Base-by-base conservation (phyloP, 2,797 vertebrate genomes). In the Atherinosoma microstoma region DNA sequence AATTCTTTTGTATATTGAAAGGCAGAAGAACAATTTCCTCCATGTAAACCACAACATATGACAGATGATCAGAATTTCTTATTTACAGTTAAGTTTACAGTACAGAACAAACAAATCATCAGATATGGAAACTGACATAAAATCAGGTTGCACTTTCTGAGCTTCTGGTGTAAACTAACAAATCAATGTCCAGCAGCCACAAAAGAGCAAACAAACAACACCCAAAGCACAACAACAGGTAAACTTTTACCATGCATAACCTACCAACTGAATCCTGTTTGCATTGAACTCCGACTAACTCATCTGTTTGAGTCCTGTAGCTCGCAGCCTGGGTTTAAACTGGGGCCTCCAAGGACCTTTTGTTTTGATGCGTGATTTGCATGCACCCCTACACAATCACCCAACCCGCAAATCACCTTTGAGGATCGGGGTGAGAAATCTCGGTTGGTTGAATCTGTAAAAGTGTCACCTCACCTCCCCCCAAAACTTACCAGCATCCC, bases 401-500 rank as follows among this genome's bases (percentile, higher is more conserved):
- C 30, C n/a, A 12, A 22, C 67, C 40, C 20, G 64, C 80, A 85
- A 89, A 86, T 79, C 79, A 73, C 40, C 76, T 86, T 80, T 65
- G 70, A 76, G 62, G 72, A 54, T 38, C 29, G 67, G 22, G 64
- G 73, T 34, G 85, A 73, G 70, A 84, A 72, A 66, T 89, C 75
- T 70, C 59, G 74, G 27, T 49, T 72, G 75, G 40, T 45, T 78
- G 75, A 91, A 59, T 3, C 70, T 59, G 27, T 72, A 56, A 20
- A 35, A 6, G 0, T 27, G 42, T 30, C 80, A 70, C 83, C 79
- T 62, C 68, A 27, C 67, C 79, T 74, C 78, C 38, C 35, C 35
- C 35, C 56, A 58, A 58, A 83, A 96, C 98, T 97, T 90, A 99
- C 98, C 97, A 99, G 93, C 94, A 99, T 98, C 88, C 96, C 97